phyloP scores from a whole-genome alignment of 2,113 vertebrate genomes.

The Empidonax alnorum region DNA sequence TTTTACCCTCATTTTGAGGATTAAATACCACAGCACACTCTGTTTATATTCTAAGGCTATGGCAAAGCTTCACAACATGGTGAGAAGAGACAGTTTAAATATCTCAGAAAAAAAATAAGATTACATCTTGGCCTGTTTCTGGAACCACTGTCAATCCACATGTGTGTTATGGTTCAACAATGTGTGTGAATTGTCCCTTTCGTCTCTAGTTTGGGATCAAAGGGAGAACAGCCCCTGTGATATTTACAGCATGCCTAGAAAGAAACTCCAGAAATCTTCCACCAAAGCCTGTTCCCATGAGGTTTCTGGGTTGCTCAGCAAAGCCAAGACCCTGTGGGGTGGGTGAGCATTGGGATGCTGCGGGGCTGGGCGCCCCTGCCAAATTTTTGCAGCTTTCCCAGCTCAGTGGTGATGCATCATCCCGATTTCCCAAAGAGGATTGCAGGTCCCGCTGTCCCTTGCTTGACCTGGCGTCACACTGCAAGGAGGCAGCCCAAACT shows the following conservation, averaged over 20 bases:
- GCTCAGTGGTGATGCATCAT: background rate
- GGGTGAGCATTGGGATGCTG: background rate
- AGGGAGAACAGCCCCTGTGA: background rate
- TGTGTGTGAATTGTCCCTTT: background rate
- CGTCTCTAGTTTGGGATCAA: slow-evolving; percentile 30
- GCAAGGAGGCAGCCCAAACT: background rate
- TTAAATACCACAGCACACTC: background rate
- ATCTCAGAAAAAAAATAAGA: background rate
- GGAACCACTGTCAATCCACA: slow-evolving; percentile 16
- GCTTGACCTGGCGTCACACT: background rate
- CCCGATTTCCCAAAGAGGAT: background rate
- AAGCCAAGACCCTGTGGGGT: background rate
- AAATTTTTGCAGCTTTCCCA: background rate
- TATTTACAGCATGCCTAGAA: slow-evolving; percentile 7
- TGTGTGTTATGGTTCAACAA: slow-evolving; percentile 14
- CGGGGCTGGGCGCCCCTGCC: accelerated
- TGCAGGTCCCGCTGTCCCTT: background rate
- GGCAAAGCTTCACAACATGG: background rate
- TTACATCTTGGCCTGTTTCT: slow-evolving; percentile 8
- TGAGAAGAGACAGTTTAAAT: slow-evolving; percentile 9
- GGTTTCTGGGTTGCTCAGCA: background rate
- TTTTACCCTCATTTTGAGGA: background rate
- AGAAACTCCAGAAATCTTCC: background rate
- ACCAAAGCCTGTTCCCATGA: background rate
- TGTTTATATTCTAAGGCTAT: background rate